Conservation (phyloP, 2,797 vertebrate species). For the Phaenicophaeus curvirostris region DNA sequence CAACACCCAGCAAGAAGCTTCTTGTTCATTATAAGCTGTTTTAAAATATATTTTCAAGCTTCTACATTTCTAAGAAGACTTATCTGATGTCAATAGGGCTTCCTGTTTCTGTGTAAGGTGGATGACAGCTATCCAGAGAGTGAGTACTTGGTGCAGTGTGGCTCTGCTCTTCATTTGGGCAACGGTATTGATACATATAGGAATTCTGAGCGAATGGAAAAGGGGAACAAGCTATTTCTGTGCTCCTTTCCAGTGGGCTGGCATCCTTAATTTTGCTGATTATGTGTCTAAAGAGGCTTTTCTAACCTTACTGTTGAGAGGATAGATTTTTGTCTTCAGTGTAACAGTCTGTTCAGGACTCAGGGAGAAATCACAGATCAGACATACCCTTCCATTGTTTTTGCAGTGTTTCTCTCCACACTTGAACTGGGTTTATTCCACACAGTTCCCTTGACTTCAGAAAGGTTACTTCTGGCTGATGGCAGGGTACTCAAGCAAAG, state of each 20-base stretch:
- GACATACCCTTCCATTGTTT: background rate
- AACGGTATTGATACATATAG: background rate
- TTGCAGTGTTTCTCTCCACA: background rate
- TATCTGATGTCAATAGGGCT: background rate
- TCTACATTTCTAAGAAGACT: background rate
- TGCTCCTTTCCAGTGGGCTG: background rate
- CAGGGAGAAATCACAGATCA: background rate
- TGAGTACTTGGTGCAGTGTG: background rate
- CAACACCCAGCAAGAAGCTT: background rate
- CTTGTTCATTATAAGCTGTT: background rate
- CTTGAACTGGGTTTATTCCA: background rate
- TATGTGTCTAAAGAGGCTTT: background rate
- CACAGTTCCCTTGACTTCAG: background rate
- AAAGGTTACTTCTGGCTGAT: background rate
- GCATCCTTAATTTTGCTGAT: background rate
- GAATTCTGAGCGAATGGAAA: background rate
- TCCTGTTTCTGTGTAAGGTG: background rate
- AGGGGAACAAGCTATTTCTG: background rate
- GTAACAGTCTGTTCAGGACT: background rate
- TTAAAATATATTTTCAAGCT: background rate
- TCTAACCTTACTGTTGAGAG: background rate
- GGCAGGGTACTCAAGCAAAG: background rate
- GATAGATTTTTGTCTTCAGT: background rate
- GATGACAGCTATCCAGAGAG: background rate
- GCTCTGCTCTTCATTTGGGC: background rate